These are phyloP conservation scores for Dryobota labecula DNA, from an alignment of 2,888 invertebrate genomes.

Conservation along the genomic window DNA sequence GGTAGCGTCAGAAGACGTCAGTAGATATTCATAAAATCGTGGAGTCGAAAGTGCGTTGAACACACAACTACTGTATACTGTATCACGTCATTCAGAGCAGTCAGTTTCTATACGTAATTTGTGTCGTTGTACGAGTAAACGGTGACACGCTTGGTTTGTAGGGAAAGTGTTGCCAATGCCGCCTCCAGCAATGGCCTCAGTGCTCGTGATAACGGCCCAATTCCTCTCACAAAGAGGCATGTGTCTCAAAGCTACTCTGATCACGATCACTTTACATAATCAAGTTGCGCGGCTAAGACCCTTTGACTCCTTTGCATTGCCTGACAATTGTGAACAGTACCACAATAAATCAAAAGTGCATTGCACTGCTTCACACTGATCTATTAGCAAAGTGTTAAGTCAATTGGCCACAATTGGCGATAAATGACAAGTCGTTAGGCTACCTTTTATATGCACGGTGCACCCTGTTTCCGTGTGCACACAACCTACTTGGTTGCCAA, in stretches of 20 bases:
- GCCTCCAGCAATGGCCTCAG: neutral
- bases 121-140: neutral
- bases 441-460: constrained; percentile 37
- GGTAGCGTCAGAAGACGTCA: no score
- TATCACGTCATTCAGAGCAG: neutral
- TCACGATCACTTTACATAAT: neutral
- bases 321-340: neutral
- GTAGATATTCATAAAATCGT: neutral
- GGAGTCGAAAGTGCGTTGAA: neutral
- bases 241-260: neutral
- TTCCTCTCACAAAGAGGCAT: neutral
- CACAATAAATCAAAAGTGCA: constrained; percentile 40
- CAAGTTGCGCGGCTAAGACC: neutral
- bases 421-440: constrained; percentile 33
- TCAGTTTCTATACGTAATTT: no score
- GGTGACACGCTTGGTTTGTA: neutral
- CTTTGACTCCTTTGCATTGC: neutral
- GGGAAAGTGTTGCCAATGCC: neutral
- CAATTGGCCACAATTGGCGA: constrained; percentile 47
- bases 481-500: neutral
- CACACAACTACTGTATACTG: no score
- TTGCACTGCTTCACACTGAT: constrained; percentile 47
- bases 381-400: constrained; percentile 44
- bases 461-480: constrained; percentile 24
- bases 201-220: neutral